phyloP scores from a whole-genome alignment of 2,888 invertebrate genomes.

The Stictocephala bisonia region DNA sequence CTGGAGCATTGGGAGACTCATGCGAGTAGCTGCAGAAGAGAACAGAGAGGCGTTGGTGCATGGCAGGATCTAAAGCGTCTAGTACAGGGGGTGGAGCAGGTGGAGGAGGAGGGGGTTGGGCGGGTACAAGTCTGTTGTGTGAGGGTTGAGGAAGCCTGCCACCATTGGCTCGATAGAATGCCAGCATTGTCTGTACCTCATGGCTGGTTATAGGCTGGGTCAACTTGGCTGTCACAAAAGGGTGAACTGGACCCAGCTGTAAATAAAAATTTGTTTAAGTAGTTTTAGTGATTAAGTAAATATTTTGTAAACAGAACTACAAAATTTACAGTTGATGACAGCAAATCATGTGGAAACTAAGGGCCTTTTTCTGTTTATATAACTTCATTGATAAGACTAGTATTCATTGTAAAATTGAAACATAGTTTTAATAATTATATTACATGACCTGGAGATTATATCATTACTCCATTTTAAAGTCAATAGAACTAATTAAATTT shows the following conservation, averaged over 20 bases:
- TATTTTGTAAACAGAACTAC: too few relatives aligned
- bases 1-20: conserved; percentile 81
- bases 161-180: conserved; percentile 89
- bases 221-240: conserved; percentile 79
- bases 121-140: conserved; percentile 51
- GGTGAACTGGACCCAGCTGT: conserved; percentile 73
- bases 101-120: conserved; percentile 51
- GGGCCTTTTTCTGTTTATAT: too few relatives aligned
- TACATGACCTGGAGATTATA: too few relatives aligned
- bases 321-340: too few relatives aligned
- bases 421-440: too few relatives aligned
- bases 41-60: conserved; percentile 89
- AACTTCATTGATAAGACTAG: too few relatives aligned
- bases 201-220: conserved; percentile 73
- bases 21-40: conserved; percentile 89
- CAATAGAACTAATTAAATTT: too few relatives aligned
- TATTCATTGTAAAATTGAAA: too few relatives aligned
- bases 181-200: conserved; percentile 77
- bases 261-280: background rate
- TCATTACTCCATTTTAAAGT: too few relatives aligned
- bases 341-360: too few relatives aligned
- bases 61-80: conserved; percentile 83
- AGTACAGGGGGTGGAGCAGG: conserved; percentile 51
- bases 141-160: conserved; percentile 67
- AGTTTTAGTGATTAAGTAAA: background rate